Base-by-base conservation (phyloP, 2,113 vertebrate genomes). In the Cinclus mexicanus region DNA sequence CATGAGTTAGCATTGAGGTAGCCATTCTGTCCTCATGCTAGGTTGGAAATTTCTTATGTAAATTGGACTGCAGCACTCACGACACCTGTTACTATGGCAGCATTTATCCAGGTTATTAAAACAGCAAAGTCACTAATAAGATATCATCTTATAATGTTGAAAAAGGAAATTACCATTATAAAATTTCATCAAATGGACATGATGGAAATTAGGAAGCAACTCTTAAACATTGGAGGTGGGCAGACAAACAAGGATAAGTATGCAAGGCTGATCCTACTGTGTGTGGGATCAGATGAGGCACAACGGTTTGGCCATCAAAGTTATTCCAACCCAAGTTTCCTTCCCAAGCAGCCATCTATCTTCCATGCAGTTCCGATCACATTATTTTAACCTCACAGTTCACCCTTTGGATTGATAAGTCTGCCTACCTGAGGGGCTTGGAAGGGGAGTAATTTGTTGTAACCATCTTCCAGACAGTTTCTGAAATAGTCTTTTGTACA, bases 381-480 rank as follows among this genome's bases (percentile, higher is more conserved):
- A 60, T 80, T 86, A 88, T 87, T 95, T 84, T 89, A 94, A 88
- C 87, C 63, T 78, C 82, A 37, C 57, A 74, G 71, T 70, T 85
- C 72, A 91, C 64, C 44, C 52, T 87, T 67, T 78, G 78, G 83
- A 94, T 82, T 87, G 67, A 86, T 95, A 89, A 87, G 39, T 83
- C 64, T 91, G 82, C 56, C 49, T 90, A 93, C 89, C 49, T 88
- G 75, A 91, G 42, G 79, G 81, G 89, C 78, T 90, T 77, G 28
- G 60, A 78, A 90, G 52, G 79, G 70, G 55, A 89, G 42, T 83
- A 77, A 96, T 95, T 83, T 88, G 53, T 82, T 91, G 83, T 57
- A 94, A 89, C 46, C 76, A 59, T 87, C 94, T 91, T 89, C 70
- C 72, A 89, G 85, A 79, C 53, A 87, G 82, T 52, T 94, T 95